A percentile compares a stretch with the other conserved stretches of the same genome.
Evolutionary conservation across 2,113 vertebrate genomes (phyloP).

Genomic region (Ahaetulla prasina): DNA sequence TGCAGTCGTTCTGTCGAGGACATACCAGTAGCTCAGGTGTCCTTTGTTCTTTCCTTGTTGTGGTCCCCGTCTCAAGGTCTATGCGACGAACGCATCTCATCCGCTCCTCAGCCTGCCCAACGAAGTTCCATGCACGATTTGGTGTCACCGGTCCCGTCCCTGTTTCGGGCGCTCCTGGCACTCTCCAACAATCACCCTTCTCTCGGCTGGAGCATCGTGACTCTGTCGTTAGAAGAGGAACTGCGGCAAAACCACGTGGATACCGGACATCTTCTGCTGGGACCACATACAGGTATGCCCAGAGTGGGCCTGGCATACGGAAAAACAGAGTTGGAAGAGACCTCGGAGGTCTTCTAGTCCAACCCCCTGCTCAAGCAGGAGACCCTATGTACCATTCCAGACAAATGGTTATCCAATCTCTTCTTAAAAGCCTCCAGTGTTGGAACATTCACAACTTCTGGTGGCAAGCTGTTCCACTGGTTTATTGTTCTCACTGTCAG

Average conservation of each 20-base stretch:
- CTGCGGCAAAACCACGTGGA: background rate
- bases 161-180: conserved; percentile 54
- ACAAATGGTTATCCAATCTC: too few relatives aligned
- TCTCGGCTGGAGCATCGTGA: conserved; percentile 1
- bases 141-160: conserved; percentile 50
- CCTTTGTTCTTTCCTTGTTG: background rate
- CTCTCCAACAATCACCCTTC: conserved; percentile 42
- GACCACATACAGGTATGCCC: background rate
- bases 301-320: accelerated
- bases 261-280: background rate
- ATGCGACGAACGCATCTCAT: conserved; percentile 62
- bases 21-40: background rate
- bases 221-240: background rate
- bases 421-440: too few relatives aligned
- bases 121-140: conserved; percentile 65
- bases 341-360: background rate
- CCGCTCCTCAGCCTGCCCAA: conserved; percentile 61
- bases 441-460: too few relatives aligned
- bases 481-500: too few relatives aligned
- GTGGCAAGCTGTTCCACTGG: too few relatives aligned
- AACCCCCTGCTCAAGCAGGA: too few relatives aligned
- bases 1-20: background rate
- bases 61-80: conserved; percentile 48
- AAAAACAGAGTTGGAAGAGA: background rate
- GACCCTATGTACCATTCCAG: too few relatives aligned